A percentile compares a stretch with the other conserved stretches of the same genome.
Conservation (phyloP, 2,797 vertebrate genomes). For the Zenarchopterus dispar region DNA sequence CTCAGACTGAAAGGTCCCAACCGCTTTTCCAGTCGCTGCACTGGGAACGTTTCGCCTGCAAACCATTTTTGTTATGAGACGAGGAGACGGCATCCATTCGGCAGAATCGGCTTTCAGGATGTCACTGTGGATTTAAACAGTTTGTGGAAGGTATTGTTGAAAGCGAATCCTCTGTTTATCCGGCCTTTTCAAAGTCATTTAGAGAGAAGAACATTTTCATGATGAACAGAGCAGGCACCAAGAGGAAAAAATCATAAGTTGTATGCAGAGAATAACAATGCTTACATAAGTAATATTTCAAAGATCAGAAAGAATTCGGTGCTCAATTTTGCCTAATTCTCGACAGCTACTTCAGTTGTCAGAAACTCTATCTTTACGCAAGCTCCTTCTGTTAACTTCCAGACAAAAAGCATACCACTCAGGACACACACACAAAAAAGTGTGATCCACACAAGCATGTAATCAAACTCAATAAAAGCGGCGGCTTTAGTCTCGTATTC, state of each 20-base stretch:
- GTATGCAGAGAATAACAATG: not conserved
- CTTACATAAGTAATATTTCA: not conserved
- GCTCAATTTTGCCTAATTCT: constrained; percentile 16
- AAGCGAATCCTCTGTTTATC: constrained; percentile 75
- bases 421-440: constrained; percentile 58
- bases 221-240: constrained; percentile 41
- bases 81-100: constrained; percentile 46
- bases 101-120: constrained; percentile 71
- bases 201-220: constrained; percentile 51
- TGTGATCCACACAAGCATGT: constrained; percentile 81
- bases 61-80: constrained; percentile 61
- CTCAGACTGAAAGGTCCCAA: constrained; percentile 57
- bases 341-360: constrained; percentile 7
- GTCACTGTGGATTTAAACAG: constrained; percentile 60
- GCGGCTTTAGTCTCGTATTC: constrained; percentile 80
- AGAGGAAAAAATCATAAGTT: constrained; percentile 15
- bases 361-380: constrained; percentile 24
- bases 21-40: constrained; percentile 59
- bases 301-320: constrained; percentile 10
- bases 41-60: constrained; percentile 62
- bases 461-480: constrained; percentile 89
- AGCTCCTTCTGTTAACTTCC: constrained; percentile 49
- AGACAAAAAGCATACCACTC: constrained; percentile 64
- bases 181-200: constrained; percentile 67
- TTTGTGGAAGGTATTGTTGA: constrained; percentile 71